Evolutionary conservation across 2,888 invertebrate genomes (phyloP).

Genomic region (Hyposoter didymator): DNA sequence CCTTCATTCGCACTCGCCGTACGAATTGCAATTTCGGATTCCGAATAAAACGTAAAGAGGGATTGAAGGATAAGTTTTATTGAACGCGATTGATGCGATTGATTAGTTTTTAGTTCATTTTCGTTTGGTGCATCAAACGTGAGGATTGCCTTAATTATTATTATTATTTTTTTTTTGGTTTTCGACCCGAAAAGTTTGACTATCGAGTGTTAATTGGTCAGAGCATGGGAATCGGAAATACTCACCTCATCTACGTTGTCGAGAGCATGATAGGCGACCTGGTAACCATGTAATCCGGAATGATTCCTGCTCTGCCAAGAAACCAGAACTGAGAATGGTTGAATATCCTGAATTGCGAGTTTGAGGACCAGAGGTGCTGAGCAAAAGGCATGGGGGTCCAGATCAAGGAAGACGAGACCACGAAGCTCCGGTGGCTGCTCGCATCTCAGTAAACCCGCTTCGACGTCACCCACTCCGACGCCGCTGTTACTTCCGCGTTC

Average conservation of each 20-base stretch:
- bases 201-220: background rate
- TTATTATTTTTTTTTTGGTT: background rate
- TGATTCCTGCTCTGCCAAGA: conserved; percentile 97
- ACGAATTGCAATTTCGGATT: too few relatives aligned
- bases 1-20: background rate
- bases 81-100: too few relatives aligned
- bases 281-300: conserved; percentile 93
- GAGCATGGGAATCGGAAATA: conserved; percentile 6
- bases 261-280: conserved; percentile 93
- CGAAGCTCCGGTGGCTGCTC: conserved; percentile 93
- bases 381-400: conserved; percentile 93
- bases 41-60: too few relatives aligned
- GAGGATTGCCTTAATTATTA: background rate
- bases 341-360: conserved; percentile 95
- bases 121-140: too few relatives aligned
- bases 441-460: conserved; percentile 87
- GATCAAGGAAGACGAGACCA: conserved; percentile 90
- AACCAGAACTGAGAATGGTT: conserved; percentile 94
- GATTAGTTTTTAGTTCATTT: too few relatives aligned
- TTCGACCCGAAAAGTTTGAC: background rate
- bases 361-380: conserved; percentile 93
- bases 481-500: conserved; percentile 68
- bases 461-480: conserved; percentile 77
- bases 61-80: too few relatives aligned
- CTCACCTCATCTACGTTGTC: conserved; percentile 87